Percentiles rank a stretch among this genome's conserved stretches.
phyloP scores from a whole-genome alignment of 2,113 vertebrate species.

The Mesoclemmys tuberculata region DNA sequence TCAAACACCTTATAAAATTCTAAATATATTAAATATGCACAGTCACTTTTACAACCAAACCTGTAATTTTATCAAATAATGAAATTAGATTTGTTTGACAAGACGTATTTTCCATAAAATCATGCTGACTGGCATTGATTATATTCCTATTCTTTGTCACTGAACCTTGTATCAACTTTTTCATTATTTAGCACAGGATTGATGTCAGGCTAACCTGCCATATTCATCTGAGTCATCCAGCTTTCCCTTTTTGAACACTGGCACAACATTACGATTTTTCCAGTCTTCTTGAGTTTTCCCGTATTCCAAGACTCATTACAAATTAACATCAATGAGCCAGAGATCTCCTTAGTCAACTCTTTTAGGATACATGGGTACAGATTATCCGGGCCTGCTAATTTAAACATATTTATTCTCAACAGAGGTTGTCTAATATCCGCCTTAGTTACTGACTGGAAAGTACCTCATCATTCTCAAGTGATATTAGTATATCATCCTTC shows the following conservation, averaged over 20 bases:
- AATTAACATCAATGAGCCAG: background rate
- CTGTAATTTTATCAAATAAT: background rate
- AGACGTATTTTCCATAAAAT: background rate
- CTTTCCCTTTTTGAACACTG: background rate
- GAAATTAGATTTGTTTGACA: background rate
- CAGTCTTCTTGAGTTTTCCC: background rate
- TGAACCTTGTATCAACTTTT: background rate
- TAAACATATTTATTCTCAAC: background rate
- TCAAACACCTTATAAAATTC: background rate
- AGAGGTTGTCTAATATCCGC: background rate
- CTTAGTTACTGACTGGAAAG: background rate
- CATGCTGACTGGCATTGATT: background rate
- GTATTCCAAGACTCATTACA: background rate
- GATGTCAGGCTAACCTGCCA: background rate
- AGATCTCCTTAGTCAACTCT: background rate
- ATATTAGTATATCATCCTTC: background rate
- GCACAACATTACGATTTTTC: background rate
- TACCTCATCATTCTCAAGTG: background rate
- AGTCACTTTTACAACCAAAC: background rate
- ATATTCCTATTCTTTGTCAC: background rate
- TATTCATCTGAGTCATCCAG: background rate
- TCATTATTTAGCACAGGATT: background rate
- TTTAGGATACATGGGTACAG: background rate
- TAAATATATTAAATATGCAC: background rate
- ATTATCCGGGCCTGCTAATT: background rate